phyloP scores from a whole-genome alignment of 2,113 vertebrate genomes.

The Phaethornis superciliosus region DNA sequence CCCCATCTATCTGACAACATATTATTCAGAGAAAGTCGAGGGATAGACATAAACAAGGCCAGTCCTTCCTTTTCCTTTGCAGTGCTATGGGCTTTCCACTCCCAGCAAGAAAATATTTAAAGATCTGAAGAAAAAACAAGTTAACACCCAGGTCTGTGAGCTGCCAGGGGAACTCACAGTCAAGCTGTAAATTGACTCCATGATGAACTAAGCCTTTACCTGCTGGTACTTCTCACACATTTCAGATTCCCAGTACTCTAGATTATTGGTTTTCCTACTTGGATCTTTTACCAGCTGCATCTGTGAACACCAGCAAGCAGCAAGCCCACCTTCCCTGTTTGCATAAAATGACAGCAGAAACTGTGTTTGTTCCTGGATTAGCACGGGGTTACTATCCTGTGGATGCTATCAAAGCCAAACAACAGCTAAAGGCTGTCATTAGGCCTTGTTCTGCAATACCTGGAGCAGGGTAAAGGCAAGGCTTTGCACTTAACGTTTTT shows the following conservation, averaged over 20 bases:
- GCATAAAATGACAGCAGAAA: not conserved
- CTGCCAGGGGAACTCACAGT: not conserved
- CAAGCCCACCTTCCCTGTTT: not conserved
- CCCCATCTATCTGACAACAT: not conserved
- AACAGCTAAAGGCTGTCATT: not conserved
- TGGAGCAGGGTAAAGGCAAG: slow-evolving; percentile 39
- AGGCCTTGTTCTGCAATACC: slow-evolving; percentile 5
- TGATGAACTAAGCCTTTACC: not conserved
- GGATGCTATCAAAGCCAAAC: not conserved
- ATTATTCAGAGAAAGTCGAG: not conserved
- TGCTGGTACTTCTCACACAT: not conserved
- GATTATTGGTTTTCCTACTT: not conserved
- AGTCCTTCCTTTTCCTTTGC: not conserved
- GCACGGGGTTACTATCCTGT: not conserved
- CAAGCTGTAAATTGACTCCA: not conserved
- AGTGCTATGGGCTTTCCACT: not conserved
- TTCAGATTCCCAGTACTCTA: not conserved
- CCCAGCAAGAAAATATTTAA: not conserved
- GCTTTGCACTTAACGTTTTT: slow-evolving; percentile 63
- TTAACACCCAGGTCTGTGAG: not conserved
- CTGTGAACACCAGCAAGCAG: not conserved
- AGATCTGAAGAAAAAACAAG: not conserved
- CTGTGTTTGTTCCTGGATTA: fast-evolving
- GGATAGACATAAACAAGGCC: not conserved
- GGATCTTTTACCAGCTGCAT: not conserved